Base-by-base conservation (phyloP, 2,113 vertebrate genomes). In the Proterorhinus semilunaris region DNA sequence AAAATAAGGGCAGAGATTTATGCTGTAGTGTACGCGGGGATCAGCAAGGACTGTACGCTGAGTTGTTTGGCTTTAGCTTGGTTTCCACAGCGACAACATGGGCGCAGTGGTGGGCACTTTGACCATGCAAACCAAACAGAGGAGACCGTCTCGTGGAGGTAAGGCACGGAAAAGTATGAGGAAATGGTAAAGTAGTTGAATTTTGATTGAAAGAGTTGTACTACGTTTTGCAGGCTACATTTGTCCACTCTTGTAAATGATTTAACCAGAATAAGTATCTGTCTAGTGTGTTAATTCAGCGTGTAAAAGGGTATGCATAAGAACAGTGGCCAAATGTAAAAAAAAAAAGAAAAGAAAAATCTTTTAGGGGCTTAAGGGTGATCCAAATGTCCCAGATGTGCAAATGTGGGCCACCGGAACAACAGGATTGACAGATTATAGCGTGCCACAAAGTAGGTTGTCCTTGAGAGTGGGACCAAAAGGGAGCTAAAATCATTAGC, bases 81-180 rank as follows among this genome's bases (percentile, higher is more conserved):
- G 87, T 90, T 90, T 85, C 86, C 86, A 89, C 89, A 59, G 86
- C 66, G 88, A 88, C 90, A 93, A 90, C 89, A 98, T 99, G 97
- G 97, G 97, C 79, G 97, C 97, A 82, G 97, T 98, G 86, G 96
- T 98, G 94, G 96, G 96, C 88, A 98, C 96, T 44, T 94, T 98
- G 91, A 97, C 96, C 52, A 95, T 98, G 94, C 96, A 99, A 90
- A 97, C 96, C 81, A 99, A 96, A 92, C 96, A 98, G 93, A 96
- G 97, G 86, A 83, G 95, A 93, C 94, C 94, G 50, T 95, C 95
- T 17, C 96, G 96, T 97, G 96, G 97, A 98, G 97, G 83, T 63
- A 63, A 15, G 36, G 65, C 58, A 70, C 47, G 43, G 8, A 61
- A 69, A 61, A 61, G 13, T 44, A 45, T n/a, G 13, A 61, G 44